Conservation (phyloP, 2,797 vertebrate genomes). For the Pyrocephalus nanus region DNA sequence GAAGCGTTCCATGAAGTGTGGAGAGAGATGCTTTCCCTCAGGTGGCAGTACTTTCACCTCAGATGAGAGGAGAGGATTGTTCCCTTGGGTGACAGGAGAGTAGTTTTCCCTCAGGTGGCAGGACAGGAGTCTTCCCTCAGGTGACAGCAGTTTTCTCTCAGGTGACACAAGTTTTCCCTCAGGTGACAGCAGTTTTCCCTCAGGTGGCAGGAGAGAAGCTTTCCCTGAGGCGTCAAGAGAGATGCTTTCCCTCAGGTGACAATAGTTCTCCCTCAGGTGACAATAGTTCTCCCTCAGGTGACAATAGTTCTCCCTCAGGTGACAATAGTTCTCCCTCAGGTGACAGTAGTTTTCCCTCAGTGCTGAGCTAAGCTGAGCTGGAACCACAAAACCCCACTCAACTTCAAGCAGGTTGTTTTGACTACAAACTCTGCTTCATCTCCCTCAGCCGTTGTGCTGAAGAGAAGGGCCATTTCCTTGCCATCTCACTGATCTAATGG, state of each 20-base stretch:
- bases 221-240: too few relatives aligned
- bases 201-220: neutral
- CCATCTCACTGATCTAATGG: neutral
- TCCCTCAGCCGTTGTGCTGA: too few relatives aligned
- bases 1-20: neutral
- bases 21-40: neutral
- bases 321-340: neutral
- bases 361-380: rapidly evolving
- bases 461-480: neutral
- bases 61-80: neutral
- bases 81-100: neutral
- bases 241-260: neutral
- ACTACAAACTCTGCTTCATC: neutral
- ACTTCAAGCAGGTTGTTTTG: neutral
- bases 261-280: neutral
- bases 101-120: neutral
- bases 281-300: neutral
- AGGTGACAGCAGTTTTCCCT: too few relatives aligned
- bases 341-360: neutral
- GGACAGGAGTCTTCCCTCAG: neutral
- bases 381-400: neutral
- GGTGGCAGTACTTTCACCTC: neutral
- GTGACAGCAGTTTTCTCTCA: neutral
- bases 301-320: neutral
- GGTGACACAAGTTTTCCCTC: neutral